Evolutionary conservation across 2,797 vertebrate species (phyloP).

Genomic region (Borostomias antarcticus): DNA sequence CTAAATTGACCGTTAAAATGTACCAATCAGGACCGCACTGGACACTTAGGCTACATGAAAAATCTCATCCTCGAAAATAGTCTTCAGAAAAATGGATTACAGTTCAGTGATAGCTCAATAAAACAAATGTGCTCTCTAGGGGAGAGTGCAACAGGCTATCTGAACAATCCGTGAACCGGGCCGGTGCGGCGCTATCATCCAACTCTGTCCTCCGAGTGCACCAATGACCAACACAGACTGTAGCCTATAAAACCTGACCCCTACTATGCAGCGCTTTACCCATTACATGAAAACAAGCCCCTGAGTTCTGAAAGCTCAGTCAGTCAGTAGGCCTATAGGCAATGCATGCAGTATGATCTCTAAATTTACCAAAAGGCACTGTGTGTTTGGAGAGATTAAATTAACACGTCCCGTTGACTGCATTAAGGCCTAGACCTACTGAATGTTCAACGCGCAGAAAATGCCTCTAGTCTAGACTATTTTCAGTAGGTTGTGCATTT

Average conservation of each 20-base stretch:
- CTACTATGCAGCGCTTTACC: constrained; percentile 66
- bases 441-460: no score
- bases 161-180: constrained; percentile 47
- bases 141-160: constrained; percentile 41
- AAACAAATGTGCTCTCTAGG: constrained; percentile 45
- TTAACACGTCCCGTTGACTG: neutral
- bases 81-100: constrained; percentile 31
- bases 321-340: constrained; percentile 53
- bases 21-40: constrained; percentile 29
- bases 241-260: constrained; percentile 62
- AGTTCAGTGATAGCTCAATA: constrained; percentile 40
- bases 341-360: constrained; percentile 56
- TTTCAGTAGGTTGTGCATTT: no score
- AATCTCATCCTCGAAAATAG: constrained; percentile 29
- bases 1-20: constrained; percentile 32
- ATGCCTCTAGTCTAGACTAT: no score
- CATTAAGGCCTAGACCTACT: no score
- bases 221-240: constrained; percentile 59
- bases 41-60: constrained; percentile 30
- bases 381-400: no score
- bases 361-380: constrained; percentile 36
- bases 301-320: no score
- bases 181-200: constrained; percentile 63
- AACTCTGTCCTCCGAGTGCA: constrained; percentile 55
- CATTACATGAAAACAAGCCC: no score